A percentile compares a stretch with the other conserved stretches of the same genome.
These are phyloP conservation scores for Aspidiotus rigidus DNA, from an alignment of 2,888 invertebrate species.

Conservation along the genomic window DNA sequence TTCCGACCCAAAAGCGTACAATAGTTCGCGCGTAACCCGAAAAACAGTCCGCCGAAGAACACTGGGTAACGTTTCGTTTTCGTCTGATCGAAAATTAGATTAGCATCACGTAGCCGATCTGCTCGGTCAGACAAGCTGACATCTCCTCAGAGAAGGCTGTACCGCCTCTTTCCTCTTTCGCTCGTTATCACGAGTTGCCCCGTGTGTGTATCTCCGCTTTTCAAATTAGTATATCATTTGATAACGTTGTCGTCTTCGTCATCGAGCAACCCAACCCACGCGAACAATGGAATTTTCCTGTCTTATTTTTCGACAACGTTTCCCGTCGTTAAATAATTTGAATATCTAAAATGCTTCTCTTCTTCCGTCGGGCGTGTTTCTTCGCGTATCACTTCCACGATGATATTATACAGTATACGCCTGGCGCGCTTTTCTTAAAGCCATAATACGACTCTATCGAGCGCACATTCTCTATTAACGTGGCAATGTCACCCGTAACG, in stretches of 20 bases:
- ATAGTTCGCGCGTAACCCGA: neutral
- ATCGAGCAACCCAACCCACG: conserved; percentile 3
- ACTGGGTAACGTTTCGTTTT: neutral
- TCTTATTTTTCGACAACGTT: conserved; percentile 10
- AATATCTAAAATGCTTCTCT: conserved; percentile 8
- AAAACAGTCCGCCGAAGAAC: neutral
- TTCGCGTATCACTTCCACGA: neutral
- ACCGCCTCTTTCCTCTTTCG: neutral
- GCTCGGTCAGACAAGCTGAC: neutral
- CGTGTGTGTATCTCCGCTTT: neutral
- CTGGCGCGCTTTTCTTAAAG: no score
- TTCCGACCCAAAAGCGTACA: neutral
- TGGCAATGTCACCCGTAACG: no score
- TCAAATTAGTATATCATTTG: neutral
- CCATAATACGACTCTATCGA: no score
- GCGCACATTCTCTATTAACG: no score
- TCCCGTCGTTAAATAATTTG: conserved; percentile 7
- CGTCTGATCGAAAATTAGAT: neutral
- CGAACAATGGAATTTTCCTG: neutral
- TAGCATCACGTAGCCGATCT: neutral
- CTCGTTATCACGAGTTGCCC: neutral
- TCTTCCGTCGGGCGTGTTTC: neutral
- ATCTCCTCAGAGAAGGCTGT: neutral
- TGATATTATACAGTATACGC: no score
- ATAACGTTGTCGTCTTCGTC: neutral